These are phyloP conservation scores for Parauchenoglanis punctatus DNA, from an alignment of 2,797 vertebrate species.

Conservation along the genomic window DNA sequence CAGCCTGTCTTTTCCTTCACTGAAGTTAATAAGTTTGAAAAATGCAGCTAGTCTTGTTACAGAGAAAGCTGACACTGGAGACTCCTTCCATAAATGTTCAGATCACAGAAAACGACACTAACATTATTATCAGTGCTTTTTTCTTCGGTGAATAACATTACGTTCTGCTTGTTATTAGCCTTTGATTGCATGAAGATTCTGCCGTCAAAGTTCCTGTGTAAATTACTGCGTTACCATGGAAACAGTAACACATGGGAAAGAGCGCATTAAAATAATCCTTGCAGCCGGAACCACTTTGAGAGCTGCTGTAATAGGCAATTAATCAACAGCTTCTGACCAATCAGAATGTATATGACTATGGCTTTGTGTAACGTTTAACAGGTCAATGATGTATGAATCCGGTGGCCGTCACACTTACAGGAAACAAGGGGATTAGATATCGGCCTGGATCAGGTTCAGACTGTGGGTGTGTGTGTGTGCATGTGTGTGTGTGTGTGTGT, in stretches of 20 bases:
- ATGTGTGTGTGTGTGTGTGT: constrained; percentile 17
- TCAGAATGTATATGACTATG: not conserved
- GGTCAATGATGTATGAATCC: constrained; percentile 43
- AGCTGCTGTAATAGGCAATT: not conserved
- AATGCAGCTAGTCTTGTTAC: not conserved
- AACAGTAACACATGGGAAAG: not conserved
- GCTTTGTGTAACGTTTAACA: constrained; percentile 2
- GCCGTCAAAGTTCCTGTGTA: not conserved
- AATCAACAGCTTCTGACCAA: not conserved
- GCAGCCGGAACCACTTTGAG: not conserved
- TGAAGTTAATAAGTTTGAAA: not conserved
- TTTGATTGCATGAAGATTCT: not conserved
- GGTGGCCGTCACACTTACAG: constrained; percentile 5
- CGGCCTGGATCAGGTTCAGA: constrained; percentile 41
- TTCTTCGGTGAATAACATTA: not conserved
- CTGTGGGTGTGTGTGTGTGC: not conserved
- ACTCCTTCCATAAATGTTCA: not conserved
- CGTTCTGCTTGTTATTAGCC: not conserved
- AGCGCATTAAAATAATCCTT: not conserved
- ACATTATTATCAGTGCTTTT: not conserved
- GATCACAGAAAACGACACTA: not conserved
- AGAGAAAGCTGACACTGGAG: not conserved
- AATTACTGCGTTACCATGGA: not conserved
- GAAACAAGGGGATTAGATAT: constrained; percentile 41
- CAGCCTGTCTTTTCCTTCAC: too few relatives aligned